Evolutionary conservation across 2,113 vertebrate genomes (phyloP).

Genomic region (Clarias magur): DNA sequence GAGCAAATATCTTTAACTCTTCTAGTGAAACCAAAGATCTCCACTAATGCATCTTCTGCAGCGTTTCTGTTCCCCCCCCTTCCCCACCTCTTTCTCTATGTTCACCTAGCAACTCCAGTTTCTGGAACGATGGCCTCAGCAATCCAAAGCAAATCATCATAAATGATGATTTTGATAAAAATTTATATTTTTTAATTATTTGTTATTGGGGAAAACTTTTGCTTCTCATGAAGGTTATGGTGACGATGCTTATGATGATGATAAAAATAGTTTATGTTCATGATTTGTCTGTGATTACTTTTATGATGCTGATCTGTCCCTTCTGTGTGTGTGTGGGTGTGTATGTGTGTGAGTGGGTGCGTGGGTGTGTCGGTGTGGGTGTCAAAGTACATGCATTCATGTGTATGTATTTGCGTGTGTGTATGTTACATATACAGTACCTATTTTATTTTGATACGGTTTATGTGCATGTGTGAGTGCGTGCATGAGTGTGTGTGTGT

Average conservation of each 20-base stretch:
- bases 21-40: constrained; percentile 81
- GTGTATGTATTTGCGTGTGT: constrained; percentile 19
- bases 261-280: constrained; percentile 71
- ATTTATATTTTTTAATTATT: constrained; percentile 82
- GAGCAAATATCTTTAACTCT: constrained; percentile 69
- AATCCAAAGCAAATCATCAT: constrained; percentile 74
- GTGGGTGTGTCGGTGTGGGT: constrained; percentile 25
- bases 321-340: constrained; percentile 44
- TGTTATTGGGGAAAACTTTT: constrained; percentile 76
- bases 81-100: constrained; percentile 42
- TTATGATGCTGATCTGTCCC: constrained; percentile 69
- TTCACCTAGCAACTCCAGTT: constrained; percentile 71
- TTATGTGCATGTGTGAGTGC: constrained; percentile 11
- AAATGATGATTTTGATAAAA: constrained; percentile 67
- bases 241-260: constrained; percentile 42
- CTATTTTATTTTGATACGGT: constrained; percentile 31
- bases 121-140: constrained; percentile 73
- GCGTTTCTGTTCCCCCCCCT: constrained; percentile 59
- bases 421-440: constrained; percentile 13
- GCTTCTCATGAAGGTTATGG: constrained; percentile 70
- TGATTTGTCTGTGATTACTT: constrained; percentile 78
- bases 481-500: constrained; percentile 22
- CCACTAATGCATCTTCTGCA: constrained; percentile 67
- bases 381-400: constrained; percentile 30
- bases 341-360: constrained; percentile 49